Evolutionary conservation across 92 coral and sea anemone genomes (phyloP).

Genomic region (Porites lobata): DNA sequence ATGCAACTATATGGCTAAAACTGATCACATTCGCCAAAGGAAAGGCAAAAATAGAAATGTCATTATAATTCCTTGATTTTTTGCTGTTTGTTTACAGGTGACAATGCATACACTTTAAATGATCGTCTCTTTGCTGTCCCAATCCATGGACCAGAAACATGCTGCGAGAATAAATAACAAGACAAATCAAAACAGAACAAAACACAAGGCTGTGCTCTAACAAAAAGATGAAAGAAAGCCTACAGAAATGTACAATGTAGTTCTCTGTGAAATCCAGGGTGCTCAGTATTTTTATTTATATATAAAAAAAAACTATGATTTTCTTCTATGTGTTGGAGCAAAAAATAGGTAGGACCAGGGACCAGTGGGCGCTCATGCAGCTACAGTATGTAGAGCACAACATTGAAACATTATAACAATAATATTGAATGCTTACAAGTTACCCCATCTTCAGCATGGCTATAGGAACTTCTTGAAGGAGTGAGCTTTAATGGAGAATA

Average conservation of each 20-base stretch:
- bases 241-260: too few species aligned
- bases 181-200: too few species aligned
- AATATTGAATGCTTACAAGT: conserved; percentile 13
- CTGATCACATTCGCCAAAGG: too few species aligned
- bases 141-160: conserved; percentile 85
- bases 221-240: too few species aligned
- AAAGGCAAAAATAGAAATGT: too few species aligned
- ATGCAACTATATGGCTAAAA: too few species aligned
- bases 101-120: conserved; percentile 88
- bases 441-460: conserved; percentile 13
- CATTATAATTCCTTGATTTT: not conserved
- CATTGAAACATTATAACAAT: not conserved
- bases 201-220: too few species aligned
- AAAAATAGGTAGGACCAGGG: too few species aligned
- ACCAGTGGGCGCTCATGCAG: not conserved
- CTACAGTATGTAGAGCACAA: not conserved
- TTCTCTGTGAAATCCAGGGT: too few species aligned
- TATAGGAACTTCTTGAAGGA: conserved; percentile 11
- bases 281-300: too few species aligned
- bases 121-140: conserved; percentile 93
- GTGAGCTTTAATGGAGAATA: conserved; percentile 36
- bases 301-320: too few species aligned
- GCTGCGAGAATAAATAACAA: conserved; percentile 35
- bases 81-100: conserved; percentile 63
- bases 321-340: too few species aligned